phyloP scores from a whole-genome alignment of 1,140 invertebrate species.

The Octopus bimaculoides region DNA sequence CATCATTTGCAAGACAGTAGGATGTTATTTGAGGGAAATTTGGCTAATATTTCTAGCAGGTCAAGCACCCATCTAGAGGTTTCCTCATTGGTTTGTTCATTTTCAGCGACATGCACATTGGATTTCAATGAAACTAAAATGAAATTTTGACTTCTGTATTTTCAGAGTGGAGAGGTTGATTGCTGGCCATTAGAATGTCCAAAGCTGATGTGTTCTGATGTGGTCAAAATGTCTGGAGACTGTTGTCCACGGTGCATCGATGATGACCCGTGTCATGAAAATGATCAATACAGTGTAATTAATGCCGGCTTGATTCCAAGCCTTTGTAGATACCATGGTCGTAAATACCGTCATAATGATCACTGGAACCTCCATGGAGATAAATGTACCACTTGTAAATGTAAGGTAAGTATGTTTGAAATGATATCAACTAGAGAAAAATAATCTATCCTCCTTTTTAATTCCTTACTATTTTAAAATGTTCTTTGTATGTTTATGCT shows the following conservation, averaged over 20 bases:
- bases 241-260: slow-evolving; percentile 72
- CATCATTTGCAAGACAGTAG: no score
- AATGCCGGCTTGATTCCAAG: slow-evolving; percentile 31
- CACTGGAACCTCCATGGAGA: slow-evolving; percentile 58
- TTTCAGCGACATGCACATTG: no score
- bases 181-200: slow-evolving; percentile 86
- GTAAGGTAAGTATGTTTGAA: slow-evolving; percentile 64
- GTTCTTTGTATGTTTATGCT: no score
- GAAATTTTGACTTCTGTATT: background rate
- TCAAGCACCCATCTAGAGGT: no score
- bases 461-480: no score
- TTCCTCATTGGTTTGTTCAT: no score
- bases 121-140: background rate
- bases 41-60: no score
- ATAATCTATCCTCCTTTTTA: no score
- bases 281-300: slow-evolving; percentile 25
- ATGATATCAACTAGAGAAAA: no score
- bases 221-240: slow-evolving; percentile 63
- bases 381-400: slow-evolving; percentile 73
- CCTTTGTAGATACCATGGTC: slow-evolving; percentile 34
- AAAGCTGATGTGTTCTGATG: slow-evolving; percentile 67
- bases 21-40: no score
- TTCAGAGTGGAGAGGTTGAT: slow-evolving; percentile 81
- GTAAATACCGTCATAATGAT: slow-evolving; percentile 33
- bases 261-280: slow-evolving; percentile 58